A percentile compares a stretch with the other conserved stretches of the same genome.
Evolutionary conservation across 2,113 vertebrate genomes (phyloP).

Genomic region (Chionodraco myersi): DNA sequence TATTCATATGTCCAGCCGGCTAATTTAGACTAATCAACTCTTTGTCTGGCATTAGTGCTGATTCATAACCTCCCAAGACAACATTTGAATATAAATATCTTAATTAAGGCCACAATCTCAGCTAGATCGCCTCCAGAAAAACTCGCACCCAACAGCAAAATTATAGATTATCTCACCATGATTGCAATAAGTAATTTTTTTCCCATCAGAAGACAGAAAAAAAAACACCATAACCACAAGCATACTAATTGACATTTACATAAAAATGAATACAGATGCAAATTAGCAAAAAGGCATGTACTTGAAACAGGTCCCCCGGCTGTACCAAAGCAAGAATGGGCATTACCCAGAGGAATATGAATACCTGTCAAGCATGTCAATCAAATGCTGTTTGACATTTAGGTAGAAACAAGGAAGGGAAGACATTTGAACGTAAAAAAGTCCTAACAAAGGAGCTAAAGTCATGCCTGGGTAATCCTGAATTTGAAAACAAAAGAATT

Average conservation of each 20-base stretch:
- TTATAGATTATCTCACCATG: constrained; percentile 56
- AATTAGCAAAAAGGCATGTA: constrained; percentile 58
- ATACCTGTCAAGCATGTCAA: constrained; percentile 59
- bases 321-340: constrained; percentile 53
- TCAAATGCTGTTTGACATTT: constrained; percentile 50
- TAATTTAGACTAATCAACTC: constrained; percentile 40
- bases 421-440: constrained; percentile 23
- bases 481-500: constrained; percentile 34
- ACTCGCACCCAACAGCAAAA: constrained; percentile 41
- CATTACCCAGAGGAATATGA: constrained; percentile 53
- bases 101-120: constrained; percentile 50
- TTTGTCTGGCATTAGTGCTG: constrained; percentile 11
- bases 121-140: constrained; percentile 33
- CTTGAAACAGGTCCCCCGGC: constrained; percentile 54
- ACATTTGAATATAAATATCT: constrained; percentile 66
- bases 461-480: constrained; percentile 15
- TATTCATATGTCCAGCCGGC: constrained; percentile 34
- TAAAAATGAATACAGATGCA: constrained; percentile 75
- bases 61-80: constrained; percentile 39
- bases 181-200: constrained; percentile 57
- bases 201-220: constrained; percentile 19
- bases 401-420: constrained; percentile 14
- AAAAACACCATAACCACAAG: constrained; percentile 51
- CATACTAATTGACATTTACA: constrained; percentile 77
- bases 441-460: constrained; percentile 29